A percentile compares a stretch with the other conserved stretches of the same genome.
Evolutionary conservation across 1,140 invertebrate species (phyloP).

Genomic region (Condylostylus longicornis): DNA sequence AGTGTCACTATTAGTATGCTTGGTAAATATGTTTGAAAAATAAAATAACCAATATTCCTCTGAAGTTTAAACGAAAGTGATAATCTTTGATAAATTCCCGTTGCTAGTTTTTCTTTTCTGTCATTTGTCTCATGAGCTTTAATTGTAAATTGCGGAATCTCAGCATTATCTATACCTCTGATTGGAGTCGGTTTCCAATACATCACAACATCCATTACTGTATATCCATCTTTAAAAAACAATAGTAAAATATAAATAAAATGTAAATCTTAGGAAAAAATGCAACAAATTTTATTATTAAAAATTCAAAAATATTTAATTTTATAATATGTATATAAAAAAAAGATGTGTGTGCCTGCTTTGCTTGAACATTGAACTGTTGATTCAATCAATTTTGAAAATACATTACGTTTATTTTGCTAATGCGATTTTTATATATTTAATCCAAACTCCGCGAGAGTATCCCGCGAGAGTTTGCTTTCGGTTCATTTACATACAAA

Average conservation of each 20-base stretch:
- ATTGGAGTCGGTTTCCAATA: constrained; percentile 87
- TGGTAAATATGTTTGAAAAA: constrained; percentile 88
- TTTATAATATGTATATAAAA: too few species aligned
- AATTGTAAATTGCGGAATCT: constrained; percentile 91
- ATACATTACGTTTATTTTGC: too few species aligned
- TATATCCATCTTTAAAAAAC: constrained; percentile 76
- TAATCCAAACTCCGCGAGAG: too few species aligned
- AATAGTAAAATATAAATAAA: constrained; percentile 8
- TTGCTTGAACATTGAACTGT: too few species aligned
- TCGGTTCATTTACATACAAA: too few species aligned
- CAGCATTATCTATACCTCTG: constrained; percentile 80
- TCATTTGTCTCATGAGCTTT: constrained; percentile 87
- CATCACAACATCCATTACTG: constrained; percentile 92
- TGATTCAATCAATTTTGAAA: too few species aligned
- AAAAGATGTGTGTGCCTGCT: too few species aligned
- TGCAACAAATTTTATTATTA: too few species aligned
- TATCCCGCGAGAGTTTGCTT: too few species aligned
- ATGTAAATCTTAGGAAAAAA: too few species aligned
- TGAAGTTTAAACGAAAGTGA: constrained; percentile 85
- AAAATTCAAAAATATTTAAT: too few species aligned
- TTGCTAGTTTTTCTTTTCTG: constrained; percentile 72
- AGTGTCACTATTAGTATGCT: constrained; percentile 88
- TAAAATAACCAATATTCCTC: constrained; percentile 82
- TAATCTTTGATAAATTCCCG: constrained; percentile 83
- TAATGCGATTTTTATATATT: too few species aligned